Conservation (phyloP, 2,113 vertebrate genomes). For the Apus apus region DNA sequence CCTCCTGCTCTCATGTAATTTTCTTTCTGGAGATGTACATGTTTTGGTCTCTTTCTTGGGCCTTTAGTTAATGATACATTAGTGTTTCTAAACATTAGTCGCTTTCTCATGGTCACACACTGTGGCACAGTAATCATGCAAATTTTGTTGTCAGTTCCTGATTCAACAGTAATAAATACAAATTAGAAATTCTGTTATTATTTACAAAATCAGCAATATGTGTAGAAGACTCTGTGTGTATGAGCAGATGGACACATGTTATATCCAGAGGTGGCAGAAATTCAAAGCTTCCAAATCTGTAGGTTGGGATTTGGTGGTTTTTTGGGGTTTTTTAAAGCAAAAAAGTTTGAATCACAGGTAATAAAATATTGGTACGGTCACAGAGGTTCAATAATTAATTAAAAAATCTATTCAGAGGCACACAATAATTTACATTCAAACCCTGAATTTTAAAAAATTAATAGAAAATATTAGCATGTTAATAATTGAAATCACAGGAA, state of each 20-base stretch:
- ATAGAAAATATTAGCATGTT: slow-evolving; percentile 50
- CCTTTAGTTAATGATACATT: not conserved
- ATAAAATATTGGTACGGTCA: not conserved
- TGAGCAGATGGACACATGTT: not conserved
- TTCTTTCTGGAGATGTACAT: not conserved
- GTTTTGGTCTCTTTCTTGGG: not conserved
- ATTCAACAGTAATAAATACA: not conserved
- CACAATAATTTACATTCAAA: not conserved
- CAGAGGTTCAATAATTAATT: slow-evolving; percentile 16
- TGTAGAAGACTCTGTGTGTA: not conserved
- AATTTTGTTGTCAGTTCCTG: not conserved
- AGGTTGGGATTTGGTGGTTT: not conserved
- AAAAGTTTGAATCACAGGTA: not conserved
- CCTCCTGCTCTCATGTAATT: not conserved
- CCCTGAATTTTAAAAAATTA: slow-evolving; percentile 41
- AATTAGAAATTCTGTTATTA: not conserved
- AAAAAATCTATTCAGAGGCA: not conserved
- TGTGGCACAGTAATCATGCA: not conserved
- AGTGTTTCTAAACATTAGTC: not conserved
- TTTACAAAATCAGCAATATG: not conserved
- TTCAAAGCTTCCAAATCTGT: not conserved
- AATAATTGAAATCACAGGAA: slow-evolving; percentile 50
- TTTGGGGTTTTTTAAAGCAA: not conserved
- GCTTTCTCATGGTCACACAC: not conserved
- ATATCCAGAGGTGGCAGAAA: not conserved